Evolutionary conservation across 2,888 invertebrate genomes (phyloP).

Genomic region (Aleiodes leptofemur): DNA sequence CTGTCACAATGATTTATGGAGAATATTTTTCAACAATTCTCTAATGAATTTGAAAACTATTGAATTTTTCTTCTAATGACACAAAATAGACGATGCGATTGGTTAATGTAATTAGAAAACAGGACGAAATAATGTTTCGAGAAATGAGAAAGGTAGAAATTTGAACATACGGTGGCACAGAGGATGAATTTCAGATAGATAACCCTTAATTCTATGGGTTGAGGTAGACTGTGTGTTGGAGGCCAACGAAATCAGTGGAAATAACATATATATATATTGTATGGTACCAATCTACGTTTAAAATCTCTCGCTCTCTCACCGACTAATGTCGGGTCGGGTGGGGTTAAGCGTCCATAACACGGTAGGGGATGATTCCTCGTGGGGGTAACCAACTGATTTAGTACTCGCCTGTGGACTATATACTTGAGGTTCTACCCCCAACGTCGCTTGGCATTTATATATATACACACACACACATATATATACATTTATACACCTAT

Average conservation of each 20-base stretch:
- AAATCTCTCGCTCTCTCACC: slow-evolving; percentile 39
- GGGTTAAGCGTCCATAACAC: slow-evolving; percentile 50
- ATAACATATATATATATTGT: slow-evolving; percentile 43
- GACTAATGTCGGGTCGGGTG: slow-evolving; percentile 46
- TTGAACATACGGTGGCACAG: background rate
- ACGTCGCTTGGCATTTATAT: slow-evolving; percentile 37
- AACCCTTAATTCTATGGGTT: slow-evolving; percentile 43
- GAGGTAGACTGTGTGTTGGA: slow-evolving; percentile 25
- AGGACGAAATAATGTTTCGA: background rate
- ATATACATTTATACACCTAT: slow-evolving; percentile 14
- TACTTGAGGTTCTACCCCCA: slow-evolving; percentile 39
- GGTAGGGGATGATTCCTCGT: slow-evolving; percentile 51
- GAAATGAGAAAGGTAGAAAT: slow-evolving; percentile 7
- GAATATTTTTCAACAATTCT: background rate
- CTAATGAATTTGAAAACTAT: slow-evolving; percentile 25
- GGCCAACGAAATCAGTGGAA: slow-evolving; percentile 42
- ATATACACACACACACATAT: background rate
- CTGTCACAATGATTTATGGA: too few relatives aligned
- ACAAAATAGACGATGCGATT: slow-evolving; percentile 20
- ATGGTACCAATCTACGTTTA: slow-evolving; percentile 47
- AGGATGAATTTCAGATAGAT: slow-evolving; percentile 39
- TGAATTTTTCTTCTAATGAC: slow-evolving; percentile 34
- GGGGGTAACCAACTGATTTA: slow-evolving; percentile 48
- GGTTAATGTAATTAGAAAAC: slow-evolving; percentile 3
- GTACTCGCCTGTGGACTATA: slow-evolving; percentile 38